Evolutionary conservation across 2,888 invertebrate genomes (phyloP), one percentile per base, ranked within the genome.

Genomic region (Megamerina dolium): DNA sequence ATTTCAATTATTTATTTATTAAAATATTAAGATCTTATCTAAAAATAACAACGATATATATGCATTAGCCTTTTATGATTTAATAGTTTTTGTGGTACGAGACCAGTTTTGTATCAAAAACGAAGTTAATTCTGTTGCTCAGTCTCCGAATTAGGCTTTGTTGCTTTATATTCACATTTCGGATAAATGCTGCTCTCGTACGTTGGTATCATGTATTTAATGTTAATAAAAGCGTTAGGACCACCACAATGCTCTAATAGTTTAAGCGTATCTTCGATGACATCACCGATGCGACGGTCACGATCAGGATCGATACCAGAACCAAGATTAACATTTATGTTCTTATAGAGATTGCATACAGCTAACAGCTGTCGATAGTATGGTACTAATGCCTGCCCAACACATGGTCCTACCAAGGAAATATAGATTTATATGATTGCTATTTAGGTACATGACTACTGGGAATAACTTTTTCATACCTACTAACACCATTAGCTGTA

Each of bases 161-260:
- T 8, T 4, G 14, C 10, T 32, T 32, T 9, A 26, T 39, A 39
- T 8, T 55, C 54, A 33, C 58, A 62, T 35, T 53, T 55, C 2
- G 65, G 64, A 29, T 62, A 59, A 5, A 63, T 59, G 60, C 85
- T 88, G 13, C 95, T 95, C 70, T 96, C 94, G 64, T 96, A 97
- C n/a, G 95, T 95, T 0, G 96, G 96, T 57, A 97, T 82, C 81
- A 96, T 88, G 70, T 97, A 97, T 73, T 97, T 96, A 60, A 97
- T 96, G 71, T 96, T 96, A 60, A 95, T 93, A 68, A 91, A 95
- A 2, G 96, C 94, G 67, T 95, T 92, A 41, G 90, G 87, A 1
- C 96, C 96, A 2, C 96, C 97, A 61, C 87, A 87, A 58, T 80
- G 77, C 69, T 97, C 97, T 47, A 97, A 75, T 38, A 88, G 75